A percentile compares a stretch with the other conserved stretches of the same genome.
phyloP scores from a whole-genome alignment of 2,797 vertebrate genomes.

The Orientallactaga sibirica region DNA sequence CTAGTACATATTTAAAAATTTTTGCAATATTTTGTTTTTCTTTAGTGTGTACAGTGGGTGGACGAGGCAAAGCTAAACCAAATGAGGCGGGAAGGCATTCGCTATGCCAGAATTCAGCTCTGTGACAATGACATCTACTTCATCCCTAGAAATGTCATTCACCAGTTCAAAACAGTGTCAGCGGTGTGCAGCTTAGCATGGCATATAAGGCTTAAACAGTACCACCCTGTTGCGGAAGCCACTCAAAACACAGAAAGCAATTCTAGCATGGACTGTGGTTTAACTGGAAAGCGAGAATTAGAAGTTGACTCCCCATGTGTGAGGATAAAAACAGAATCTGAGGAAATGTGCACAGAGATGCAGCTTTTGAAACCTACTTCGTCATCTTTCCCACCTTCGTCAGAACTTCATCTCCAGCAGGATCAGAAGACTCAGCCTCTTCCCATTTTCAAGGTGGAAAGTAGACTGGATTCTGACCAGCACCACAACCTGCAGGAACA shows the following conservation, averaged over 20 bases:
- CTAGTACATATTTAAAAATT: conserved; percentile 59
- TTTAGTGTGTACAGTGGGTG: conserved; percentile 94
- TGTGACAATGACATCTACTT: conserved; percentile 99
- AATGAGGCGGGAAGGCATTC: conserved; percentile 97
- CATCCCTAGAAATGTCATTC: conserved; percentile 99
- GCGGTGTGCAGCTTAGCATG: conserved; percentile 99
- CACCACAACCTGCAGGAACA: conserved; percentile 87
- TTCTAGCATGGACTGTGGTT: conserved; percentile 86
- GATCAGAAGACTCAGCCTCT: conserved; percentile 86
- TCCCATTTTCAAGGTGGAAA: conserved; percentile 88
- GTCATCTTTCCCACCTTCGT: conserved; percentile 85
- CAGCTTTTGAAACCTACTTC: conserved; percentile 86
- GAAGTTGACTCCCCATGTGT: conserved; percentile 86
- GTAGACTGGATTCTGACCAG: conserved; percentile 88
- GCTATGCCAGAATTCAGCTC: conserved; percentile 95
- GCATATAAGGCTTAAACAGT: conserved; percentile 98
- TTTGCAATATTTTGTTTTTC: conserved; percentile 78
- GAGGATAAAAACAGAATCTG: conserved; percentile 88
- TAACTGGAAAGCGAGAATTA: conserved; percentile 87
- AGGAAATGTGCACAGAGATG: conserved; percentile 88
- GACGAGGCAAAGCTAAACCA: conserved; percentile 99
- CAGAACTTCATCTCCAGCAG: conserved; percentile 86
- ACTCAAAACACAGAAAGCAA: conserved; percentile 85
- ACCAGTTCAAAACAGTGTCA: conserved; percentile 99
- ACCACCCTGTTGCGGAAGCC: conserved; percentile 89